Evolutionary conservation across 2,888 invertebrate species (phyloP).

Genomic region (Ametastegia equiseti): DNA sequence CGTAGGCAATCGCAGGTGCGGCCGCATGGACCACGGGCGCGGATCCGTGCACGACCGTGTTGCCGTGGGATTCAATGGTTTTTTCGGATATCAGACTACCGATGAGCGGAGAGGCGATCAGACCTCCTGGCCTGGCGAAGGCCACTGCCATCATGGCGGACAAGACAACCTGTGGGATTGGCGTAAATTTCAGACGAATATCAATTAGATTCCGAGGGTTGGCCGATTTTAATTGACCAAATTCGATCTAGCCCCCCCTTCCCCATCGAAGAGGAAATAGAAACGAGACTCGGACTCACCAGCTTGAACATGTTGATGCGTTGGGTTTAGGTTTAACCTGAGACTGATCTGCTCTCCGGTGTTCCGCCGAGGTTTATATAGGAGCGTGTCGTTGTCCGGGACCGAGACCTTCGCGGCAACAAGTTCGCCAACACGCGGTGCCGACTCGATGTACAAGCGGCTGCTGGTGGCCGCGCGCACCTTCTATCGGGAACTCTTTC

Average conservation of each 20-base stretch:
- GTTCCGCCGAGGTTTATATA: constrained; percentile 66
- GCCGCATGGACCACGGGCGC: constrained; percentile 76
- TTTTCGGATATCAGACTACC: constrained; percentile 63
- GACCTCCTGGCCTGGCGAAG: constrained; percentile 65
- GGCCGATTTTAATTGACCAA: neutral
- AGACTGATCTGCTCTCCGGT: constrained; percentile 66
- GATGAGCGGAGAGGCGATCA: constrained; percentile 49
- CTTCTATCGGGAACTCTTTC: constrained; percentile 21
- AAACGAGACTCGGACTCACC: too few relatives aligned
- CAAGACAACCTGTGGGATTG: constrained; percentile 65
- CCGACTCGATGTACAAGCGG: constrained; percentile 2
- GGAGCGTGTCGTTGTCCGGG: constrained; percentile 59
- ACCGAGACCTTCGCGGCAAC: constrained; percentile 60
- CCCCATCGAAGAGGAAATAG: too few relatives aligned
- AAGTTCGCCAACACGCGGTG: constrained; percentile 41
- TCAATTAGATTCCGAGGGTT: neutral
- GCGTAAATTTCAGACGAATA: neutral
- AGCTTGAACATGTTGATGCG: constrained; percentile 79
- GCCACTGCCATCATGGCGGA: constrained; percentile 67
- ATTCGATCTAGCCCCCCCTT: neutral
- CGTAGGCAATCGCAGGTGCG: constrained; percentile 59
- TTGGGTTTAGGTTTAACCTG: constrained; percentile 64
- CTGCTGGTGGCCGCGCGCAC: too few relatives aligned
- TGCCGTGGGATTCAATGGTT: constrained; percentile 67
- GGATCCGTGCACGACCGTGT: constrained; percentile 74